These are phyloP conservation scores for Lipophrys pholis DNA, from an alignment of 2,113 vertebrate species.

Conservation along the genomic window DNA sequence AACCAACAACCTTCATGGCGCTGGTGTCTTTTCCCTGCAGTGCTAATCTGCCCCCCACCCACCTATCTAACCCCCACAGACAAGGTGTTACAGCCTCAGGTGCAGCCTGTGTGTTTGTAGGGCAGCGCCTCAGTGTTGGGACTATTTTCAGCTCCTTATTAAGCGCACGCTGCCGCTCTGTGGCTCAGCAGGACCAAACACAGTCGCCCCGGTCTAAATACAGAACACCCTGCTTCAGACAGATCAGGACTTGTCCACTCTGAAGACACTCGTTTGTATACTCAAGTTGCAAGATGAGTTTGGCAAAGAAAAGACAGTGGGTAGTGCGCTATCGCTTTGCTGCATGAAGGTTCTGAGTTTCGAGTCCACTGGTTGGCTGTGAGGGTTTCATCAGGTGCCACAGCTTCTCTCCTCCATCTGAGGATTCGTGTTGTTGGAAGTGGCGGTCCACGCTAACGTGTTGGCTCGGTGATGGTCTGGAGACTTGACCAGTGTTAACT, in stretches of 20 bases:
- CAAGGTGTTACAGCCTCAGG: conserved; percentile 11
- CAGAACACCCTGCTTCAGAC: neutral
- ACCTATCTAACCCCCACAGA: neutral
- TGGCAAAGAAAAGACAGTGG: too few relatives aligned
- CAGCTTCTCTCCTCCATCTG: too few relatives aligned
- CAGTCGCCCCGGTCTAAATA: conserved; percentile 9
- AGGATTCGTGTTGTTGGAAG: too few relatives aligned
- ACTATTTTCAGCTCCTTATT: conserved; percentile 57
- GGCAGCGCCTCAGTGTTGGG: conserved; percentile 39
- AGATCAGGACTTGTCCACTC: conserved; percentile 8
- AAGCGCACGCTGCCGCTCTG: conserved; percentile 14
- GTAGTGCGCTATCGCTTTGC: too few relatives aligned
- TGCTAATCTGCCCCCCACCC: neutral
- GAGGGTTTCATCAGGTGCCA: too few relatives aligned
- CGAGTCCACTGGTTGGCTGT: too few relatives aligned
- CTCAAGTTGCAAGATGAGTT: too few relatives aligned
- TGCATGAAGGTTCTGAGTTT: too few relatives aligned
- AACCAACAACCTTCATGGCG: neutral
- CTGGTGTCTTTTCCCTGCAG: neutral
- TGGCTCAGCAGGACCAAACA: conserved; percentile 34
- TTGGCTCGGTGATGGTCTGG: too few relatives aligned
- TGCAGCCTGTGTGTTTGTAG: conserved; percentile 38
- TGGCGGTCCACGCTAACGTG: too few relatives aligned
- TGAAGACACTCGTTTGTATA: neutral
- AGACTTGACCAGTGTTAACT: too few relatives aligned